These are phyloP conservation scores for Hirtodrosophila histrioides DNA, from an alignment of 2,888 invertebrate genomes.

Conservation along the genomic window DNA sequence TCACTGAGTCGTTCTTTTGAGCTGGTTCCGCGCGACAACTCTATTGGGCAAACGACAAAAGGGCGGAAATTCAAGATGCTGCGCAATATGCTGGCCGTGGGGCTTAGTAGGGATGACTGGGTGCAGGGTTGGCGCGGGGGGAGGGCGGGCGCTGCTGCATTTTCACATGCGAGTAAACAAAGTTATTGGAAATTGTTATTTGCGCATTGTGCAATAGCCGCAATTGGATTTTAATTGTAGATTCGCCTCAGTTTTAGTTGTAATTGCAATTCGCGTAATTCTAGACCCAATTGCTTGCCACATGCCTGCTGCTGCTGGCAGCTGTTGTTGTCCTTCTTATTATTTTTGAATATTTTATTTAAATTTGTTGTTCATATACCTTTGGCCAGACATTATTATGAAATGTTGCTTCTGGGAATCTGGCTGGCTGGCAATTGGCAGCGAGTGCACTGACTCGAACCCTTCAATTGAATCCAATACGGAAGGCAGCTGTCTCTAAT, in stretches of 20 bases:
- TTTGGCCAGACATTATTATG: conserved; percentile 3
- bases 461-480: conserved; percentile 50
- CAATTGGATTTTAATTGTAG: conserved; percentile 73
- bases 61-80: conserved; percentile 73
- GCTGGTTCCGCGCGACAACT: too few relatives aligned
- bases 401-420: conserved; percentile 20
- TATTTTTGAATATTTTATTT: background rate
- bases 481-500: conserved; percentile 34
- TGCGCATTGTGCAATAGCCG: conserved; percentile 63
- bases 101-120: background rate
- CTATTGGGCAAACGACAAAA: conserved; percentile 35
- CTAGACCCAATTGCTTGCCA: conserved; percentile 37
- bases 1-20: too few relatives aligned
- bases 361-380: conserved; percentile 1
- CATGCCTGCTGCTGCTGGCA: too few relatives aligned
- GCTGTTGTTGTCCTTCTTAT: background rate
- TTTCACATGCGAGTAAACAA: conserved; percentile 68
- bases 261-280: conserved; percentile 44
- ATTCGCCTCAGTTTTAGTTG: conserved; percentile 24
- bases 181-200: conserved; percentile 67
- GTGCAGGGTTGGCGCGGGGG: background rate
- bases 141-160: conserved; percentile 36
- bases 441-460: conserved; percentile 53
- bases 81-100: conserved; percentile 60
- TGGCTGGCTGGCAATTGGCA: background rate